Percentiles rank a stretch among this genome's conserved stretches.
These are phyloP conservation scores for Herpailurus yagouaroundi DNA, from an alignment of 2,113 vertebrate genomes.

Conservation along the genomic window DNA sequence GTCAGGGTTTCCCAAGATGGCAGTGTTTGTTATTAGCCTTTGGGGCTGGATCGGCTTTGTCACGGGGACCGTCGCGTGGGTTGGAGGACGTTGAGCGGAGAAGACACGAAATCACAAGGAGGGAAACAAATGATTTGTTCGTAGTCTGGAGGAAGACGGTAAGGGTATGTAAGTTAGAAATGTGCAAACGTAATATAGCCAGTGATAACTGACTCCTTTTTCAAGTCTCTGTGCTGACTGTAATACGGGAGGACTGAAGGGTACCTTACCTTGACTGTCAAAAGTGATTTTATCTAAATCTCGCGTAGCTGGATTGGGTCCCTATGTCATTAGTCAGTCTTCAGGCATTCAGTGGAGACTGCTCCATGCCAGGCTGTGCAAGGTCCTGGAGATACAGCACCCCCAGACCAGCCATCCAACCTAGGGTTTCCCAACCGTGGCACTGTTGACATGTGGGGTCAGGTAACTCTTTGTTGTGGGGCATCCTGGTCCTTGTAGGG, in stretches of 20 bases:
- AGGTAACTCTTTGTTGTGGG: neutral
- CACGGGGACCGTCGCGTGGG: too few species aligned
- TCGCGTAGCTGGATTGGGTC: neutral
- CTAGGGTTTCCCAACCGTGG: fast-evolving
- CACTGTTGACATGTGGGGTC: neutral
- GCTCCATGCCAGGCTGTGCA: fast-evolving
- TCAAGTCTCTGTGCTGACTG: neutral
- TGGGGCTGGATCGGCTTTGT: neutral
- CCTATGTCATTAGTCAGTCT: neutral
- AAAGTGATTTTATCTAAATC: neutral
- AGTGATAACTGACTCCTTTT: neutral
- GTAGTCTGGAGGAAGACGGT: neutral
- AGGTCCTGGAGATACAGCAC: neutral
- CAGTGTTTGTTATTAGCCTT: fast-evolving
- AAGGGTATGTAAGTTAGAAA: neutral
- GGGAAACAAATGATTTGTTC: neutral
- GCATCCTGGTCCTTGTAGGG: neutral
- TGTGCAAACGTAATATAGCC: too few species aligned
- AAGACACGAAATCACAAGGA: neutral
- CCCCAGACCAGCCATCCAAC: neutral
- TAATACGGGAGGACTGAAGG: neutral
- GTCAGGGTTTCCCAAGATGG: neutral
- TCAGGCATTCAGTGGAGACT: neutral
- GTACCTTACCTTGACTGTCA: fast-evolving
- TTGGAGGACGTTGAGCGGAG: neutral